Conservation (phyloP, 2,888 invertebrate species). For the Anthophora plumipes region DNA sequence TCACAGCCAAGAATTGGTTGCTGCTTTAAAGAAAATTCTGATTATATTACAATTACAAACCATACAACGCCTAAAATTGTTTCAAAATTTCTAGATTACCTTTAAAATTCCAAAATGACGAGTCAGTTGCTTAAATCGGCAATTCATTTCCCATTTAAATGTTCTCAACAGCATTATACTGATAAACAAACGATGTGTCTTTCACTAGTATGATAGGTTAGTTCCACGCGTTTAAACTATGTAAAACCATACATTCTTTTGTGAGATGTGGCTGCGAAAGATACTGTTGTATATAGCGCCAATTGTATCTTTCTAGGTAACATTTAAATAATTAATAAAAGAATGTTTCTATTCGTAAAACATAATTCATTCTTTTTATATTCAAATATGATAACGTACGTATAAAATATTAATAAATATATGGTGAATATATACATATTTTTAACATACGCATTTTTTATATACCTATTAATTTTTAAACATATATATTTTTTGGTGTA, state of each 20-base stretch:
- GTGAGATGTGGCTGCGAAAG: not conserved
- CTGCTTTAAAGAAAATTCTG: constrained; percentile 20
- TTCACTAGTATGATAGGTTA: constrained; percentile 5
- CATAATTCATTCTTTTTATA: not conserved
- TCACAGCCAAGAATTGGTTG: constrained; percentile 12
- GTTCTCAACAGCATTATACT: constrained; percentile 33
- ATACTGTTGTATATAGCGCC: too few species aligned
- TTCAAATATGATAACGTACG: too few species aligned
- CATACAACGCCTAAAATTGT: not conserved
- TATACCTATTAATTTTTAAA: too few species aligned
- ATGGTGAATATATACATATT: not conserved
- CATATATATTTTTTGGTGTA: too few species aligned
- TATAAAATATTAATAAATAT: not conserved
- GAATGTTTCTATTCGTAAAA: not conserved
- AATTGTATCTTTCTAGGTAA: not conserved
- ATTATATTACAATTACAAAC: not conserved
- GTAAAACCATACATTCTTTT: not conserved
- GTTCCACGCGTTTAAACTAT: not conserved
- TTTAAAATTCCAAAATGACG: constrained; percentile 71
- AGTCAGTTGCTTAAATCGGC: constrained; percentile 69
- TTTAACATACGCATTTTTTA: too few species aligned
- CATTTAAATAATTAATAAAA: not conserved
- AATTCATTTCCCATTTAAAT: constrained; percentile 59
- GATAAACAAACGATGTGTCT: not conserved
- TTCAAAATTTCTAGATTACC: constrained; percentile 57